A percentile compares a stretch with the other conserved stretches of the same genome.
These are phyloP conservation scores for Gryllus longicercus DNA, from an alignment of 2,888 invertebrate species.

Conservation along the genomic window DNA sequence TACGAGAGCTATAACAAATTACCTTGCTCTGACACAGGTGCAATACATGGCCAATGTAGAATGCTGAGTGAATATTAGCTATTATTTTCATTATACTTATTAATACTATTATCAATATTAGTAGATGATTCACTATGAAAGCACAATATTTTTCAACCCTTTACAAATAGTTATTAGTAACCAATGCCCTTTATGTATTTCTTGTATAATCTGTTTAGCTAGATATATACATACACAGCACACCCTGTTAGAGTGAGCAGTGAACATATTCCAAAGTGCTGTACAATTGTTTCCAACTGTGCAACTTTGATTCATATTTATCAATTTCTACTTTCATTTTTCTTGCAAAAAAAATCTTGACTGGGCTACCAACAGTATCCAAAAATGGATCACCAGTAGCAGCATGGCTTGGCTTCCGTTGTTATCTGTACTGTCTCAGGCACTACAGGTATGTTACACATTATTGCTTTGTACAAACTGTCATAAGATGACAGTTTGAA, in stretches of 20 bases:
- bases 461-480: constrained; percentile 35
- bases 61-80: constrained; percentile 20
- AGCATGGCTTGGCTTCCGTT: not conserved
- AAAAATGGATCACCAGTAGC: not conserved
- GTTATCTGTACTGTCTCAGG: constrained; percentile 31
- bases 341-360: constrained; percentile 20
- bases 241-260: not conserved
- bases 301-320: constrained; percentile 18
- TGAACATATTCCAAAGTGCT: constrained; percentile 27
- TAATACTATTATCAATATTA: constrained; percentile 20
- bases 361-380: constrained; percentile 18
- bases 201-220: constrained; percentile 28
- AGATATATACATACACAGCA: constrained; percentile 11
- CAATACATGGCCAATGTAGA: constrained; percentile 19
- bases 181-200: constrained; percentile 32
- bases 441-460: constrained; percentile 37
- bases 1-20: not conserved
- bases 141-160: constrained; percentile 33
- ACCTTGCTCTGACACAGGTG: not conserved
- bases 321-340: not conserved
- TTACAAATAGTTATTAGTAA: constrained; percentile 35
- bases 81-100: not conserved
- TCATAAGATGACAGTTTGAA: constrained; percentile 28
- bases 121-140: constrained; percentile 30
- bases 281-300: constrained; percentile 27